These are phyloP conservation scores for Dasyurus viverrinus DNA, from an alignment of 2,113 vertebrate species.

Conservation along the genomic window DNA sequence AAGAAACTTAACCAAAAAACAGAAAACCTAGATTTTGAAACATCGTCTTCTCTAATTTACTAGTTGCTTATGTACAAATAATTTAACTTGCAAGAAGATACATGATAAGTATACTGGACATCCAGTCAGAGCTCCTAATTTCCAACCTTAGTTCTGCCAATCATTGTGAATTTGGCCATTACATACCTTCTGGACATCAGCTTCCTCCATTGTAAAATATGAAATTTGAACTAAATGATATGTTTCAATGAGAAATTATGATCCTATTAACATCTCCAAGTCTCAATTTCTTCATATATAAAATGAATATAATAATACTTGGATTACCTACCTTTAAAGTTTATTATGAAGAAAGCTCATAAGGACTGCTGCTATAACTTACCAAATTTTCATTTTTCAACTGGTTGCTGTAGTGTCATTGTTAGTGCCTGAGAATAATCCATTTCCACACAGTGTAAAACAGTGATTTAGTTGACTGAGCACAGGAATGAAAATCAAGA, in stretches of 20 bases:
- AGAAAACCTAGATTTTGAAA: background rate
- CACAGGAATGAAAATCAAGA: slow-evolving; percentile 70
- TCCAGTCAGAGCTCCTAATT: background rate
- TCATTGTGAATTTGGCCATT: background rate
- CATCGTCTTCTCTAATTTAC: background rate
- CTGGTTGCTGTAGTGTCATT: slow-evolving; percentile 29
- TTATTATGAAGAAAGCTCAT: background rate
- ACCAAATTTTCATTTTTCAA: slow-evolving; percentile 54
- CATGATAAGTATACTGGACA: background rate
- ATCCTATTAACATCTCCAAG: background rate
- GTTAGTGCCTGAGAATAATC: slow-evolving; percentile 59
- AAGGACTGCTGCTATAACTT: background rate
- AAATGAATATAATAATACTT: background rate
- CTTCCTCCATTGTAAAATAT: background rate
- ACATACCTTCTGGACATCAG: background rate
- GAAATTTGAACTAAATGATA: background rate
- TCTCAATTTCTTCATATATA: background rate
- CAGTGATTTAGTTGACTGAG: slow-evolving; percentile 59
- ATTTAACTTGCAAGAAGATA: background rate
- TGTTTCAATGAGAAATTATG: background rate
- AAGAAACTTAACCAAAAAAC: background rate
- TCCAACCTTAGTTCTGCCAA: background rate
- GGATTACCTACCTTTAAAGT: background rate
- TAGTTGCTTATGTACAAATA: background rate
- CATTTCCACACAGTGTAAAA: slow-evolving; percentile 61